These are phyloP conservation scores for Tetheella fluctuosa DNA, from an alignment of 2,888 invertebrate genomes.

Conservation along the genomic window DNA sequence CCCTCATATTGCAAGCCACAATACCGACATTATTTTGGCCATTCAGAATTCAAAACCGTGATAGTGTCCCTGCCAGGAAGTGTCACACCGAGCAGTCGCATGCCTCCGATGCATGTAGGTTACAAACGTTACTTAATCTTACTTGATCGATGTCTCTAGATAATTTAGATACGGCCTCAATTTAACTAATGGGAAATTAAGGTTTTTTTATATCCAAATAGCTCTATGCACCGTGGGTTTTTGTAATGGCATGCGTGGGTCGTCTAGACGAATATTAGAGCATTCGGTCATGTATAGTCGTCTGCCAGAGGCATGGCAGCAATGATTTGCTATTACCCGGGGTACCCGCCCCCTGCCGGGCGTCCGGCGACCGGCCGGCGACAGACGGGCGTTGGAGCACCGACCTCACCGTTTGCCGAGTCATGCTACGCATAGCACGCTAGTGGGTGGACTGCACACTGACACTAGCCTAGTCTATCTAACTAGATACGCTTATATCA, in stretches of 20 bases:
- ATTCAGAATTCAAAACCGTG: too few species aligned
- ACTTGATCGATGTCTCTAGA: background rate
- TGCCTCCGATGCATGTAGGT: background rate
- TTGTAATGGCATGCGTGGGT: conserved; percentile 40
- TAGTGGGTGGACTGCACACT: conserved; percentile 25
- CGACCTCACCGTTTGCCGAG: conserved; percentile 38
- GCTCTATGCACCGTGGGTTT: conserved; percentile 1
- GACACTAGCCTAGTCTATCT: background rate
- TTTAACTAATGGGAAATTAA: conserved; percentile 6
- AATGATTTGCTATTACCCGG: conserved; percentile 64
- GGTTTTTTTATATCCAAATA: background rate
- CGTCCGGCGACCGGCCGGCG: conserved; percentile 22
- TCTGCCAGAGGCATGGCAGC: conserved; percentile 46
- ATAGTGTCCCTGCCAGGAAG: too few species aligned
- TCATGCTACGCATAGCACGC: conserved; percentile 26
- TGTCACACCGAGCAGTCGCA: background rate
- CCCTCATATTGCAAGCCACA: background rate
- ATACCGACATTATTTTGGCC: too few species aligned
- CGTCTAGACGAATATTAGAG: conserved; percentile 36
- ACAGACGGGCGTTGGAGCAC: conserved; percentile 28
- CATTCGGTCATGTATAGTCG: conserved; percentile 18
- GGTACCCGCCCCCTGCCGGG: conserved; percentile 53
- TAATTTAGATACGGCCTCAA: background rate
- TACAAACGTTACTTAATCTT: background rate
- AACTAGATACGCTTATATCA: background rate